Conservation (phyloP, 64 coral and sea anemone species). For the Pocillopora verrucosa region DNA sequence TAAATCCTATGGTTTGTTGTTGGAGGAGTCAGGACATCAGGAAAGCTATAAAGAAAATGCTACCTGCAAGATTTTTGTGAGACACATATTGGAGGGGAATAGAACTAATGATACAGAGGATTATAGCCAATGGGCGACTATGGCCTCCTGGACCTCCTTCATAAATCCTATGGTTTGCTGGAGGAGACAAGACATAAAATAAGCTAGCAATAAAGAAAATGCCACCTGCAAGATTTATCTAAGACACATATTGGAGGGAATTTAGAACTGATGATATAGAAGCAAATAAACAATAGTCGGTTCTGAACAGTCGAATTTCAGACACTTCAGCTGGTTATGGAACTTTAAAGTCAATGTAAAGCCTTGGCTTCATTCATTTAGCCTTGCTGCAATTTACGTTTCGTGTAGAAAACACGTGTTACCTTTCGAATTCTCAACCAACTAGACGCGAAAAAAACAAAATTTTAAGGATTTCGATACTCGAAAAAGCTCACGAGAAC, state of each 20-base stretch:
- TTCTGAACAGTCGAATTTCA: no score
- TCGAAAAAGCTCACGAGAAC: no score
- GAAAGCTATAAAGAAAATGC: conserved; percentile 28
- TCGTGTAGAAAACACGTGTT: no score
- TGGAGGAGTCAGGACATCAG: conserved; percentile 65
- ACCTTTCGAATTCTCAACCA: no score
- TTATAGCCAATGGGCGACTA: conserved; percentile 28
- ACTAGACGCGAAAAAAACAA: no score
- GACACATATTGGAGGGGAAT: not conserved
- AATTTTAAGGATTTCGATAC: no score
- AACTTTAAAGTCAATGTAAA: no score
- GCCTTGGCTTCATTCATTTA: no score
- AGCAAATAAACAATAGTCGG: no score
- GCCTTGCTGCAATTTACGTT: no score
- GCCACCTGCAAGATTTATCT: conserved; percentile 26
- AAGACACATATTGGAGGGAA: not conserved
- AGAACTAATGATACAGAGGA: not conserved
- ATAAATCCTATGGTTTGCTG: conserved; percentile 74
- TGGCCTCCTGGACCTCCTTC: conserved; percentile 72
- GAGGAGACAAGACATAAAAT: conserved; percentile 51
- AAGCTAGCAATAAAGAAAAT: conserved; percentile 24
- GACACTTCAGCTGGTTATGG: no score
- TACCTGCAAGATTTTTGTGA: conserved; percentile 34
- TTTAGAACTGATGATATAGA: no score
- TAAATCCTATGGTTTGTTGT: conserved; percentile 71